phyloP scores from a whole-genome alignment of 2,113 vertebrate genomes.

The Macrotus californicus region DNA sequence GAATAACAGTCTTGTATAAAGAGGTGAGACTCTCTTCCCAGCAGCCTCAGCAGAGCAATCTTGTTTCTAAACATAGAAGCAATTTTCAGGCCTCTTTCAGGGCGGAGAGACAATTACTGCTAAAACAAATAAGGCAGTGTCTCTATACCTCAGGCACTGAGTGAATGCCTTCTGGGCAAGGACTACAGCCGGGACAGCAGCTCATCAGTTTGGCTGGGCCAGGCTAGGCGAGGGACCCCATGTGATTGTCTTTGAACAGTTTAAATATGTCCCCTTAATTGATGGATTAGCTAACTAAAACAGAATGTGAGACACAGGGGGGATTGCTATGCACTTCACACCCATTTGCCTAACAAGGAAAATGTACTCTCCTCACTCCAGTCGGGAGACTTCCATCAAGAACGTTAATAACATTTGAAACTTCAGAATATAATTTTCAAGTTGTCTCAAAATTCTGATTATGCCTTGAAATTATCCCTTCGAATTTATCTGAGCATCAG shows the following conservation, averaged over 20 bases:
- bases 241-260: conserved; percentile 71
- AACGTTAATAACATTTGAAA: conserved; percentile 28
- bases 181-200: not conserved
- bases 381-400: not conserved
- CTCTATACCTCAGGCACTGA: conserved; percentile 73
- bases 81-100: conserved; percentile 80
- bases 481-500: conserved; percentile 3
- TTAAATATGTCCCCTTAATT: conserved; percentile 68
- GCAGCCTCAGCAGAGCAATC: conserved; percentile 79
- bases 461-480: conserved; percentile 7
- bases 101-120: conserved; percentile 82
- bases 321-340: conserved; percentile 48
- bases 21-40: conserved; percentile 80
- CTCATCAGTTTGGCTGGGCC: conserved; percentile 45
- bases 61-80: conserved; percentile 87
- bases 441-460: conserved; percentile 43
- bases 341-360: conserved; percentile 60
- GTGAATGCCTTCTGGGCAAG: conserved; percentile 59
- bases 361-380: conserved; percentile 39
- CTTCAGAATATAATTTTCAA: conserved; percentile 29
- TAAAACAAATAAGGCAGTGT: conserved; percentile 87
- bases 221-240: not conserved
- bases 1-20: conserved; percentile 79
- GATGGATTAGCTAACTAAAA: conserved; percentile 73
- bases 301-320: conserved; percentile 63